phyloP scores from a whole-genome alignment of 2,888 invertebrate species.

The Nezara viridula region DNA sequence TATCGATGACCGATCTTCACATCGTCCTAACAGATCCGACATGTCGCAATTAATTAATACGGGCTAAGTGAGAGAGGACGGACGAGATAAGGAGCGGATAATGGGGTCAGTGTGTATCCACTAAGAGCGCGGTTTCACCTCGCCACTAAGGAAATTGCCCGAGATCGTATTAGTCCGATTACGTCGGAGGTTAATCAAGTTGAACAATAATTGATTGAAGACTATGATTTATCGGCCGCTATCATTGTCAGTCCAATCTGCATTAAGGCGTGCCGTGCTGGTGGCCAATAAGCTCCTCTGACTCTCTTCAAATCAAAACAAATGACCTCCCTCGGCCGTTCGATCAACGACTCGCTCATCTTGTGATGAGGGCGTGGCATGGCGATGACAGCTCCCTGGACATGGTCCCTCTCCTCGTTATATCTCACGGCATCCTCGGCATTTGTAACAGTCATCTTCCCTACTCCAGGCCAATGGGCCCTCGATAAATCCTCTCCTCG shows the following conservation, averaged over 20 bases:
- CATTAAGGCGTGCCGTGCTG: conserved; percentile 46
- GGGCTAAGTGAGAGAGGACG: neutral
- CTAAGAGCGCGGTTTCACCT: neutral
- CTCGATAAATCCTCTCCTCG: neutral
- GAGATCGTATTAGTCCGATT: conserved; percentile 54
- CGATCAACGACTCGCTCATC: conserved; percentile 34
- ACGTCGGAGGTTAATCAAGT: conserved; percentile 51
- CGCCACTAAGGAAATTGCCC: conserved; percentile 51
- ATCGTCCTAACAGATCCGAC: neutral
- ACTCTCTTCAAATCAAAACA: conserved; percentile 41
- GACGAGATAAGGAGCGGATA: neutral
- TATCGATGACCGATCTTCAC: neutral
- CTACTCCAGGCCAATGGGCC: neutral
- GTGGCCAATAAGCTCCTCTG: neutral
- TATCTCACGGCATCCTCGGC: conserved; percentile 17
- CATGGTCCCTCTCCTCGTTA: neutral
- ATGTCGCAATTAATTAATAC: neutral
- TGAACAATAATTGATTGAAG: conserved; percentile 57
- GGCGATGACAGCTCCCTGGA: conserved; percentile 26
- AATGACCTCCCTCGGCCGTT: conserved; percentile 12
- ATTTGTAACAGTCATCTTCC: conserved; percentile 14
- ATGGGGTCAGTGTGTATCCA: neutral
- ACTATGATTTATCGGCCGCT: conserved; percentile 53
- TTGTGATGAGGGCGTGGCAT: conserved; percentile 42
- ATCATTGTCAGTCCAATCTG: conserved; percentile 54